Base-by-base conservation (phyloP, 2,113 vertebrate species). In the Lepidothrix coronata region DNA sequence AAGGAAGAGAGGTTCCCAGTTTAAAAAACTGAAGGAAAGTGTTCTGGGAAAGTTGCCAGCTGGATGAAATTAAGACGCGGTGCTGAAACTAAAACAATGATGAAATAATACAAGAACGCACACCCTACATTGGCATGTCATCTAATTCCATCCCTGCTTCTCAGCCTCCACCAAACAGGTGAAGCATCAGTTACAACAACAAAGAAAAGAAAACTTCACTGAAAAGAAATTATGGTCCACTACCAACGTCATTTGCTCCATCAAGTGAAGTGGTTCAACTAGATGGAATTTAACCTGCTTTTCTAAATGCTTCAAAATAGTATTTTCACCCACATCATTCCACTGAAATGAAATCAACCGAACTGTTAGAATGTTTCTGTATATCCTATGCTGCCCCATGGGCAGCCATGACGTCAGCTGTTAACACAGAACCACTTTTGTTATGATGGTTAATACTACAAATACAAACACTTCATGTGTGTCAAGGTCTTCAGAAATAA, bases 201-300 rank as follows among this genome's bases (percentile, higher is more conserved):
- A 79, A 83, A 94, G 33, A 85, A 74, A 81, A 93, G 88, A 92
- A 94, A 90, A 90, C 63, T 84, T 91, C 62, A 67, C 68, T 85
- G 80, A 80, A 89, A 86, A 94, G 77, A 93, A 97, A 89, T 88
- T 55, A 57, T 74, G 78, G 49, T 51, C 59, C 74, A 28, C n/a
- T 19, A 61, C 78, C 44, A 6, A 86, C 74, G 76, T 85, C 27
- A 61, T 30, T 41, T 19, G 33, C 63, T 93, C 83, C 86, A 61
- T 68, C 77, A 58, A 54, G 37, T 46, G 63, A 83, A 86, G 65
- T 74, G 77, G 55, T 94, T 94, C 76, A 91, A 93, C 61, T 20
- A 85, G 54, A 75, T 88, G 93, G 94, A 86, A 95, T 97, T 95
- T 96, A 97, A 96, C 79, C 96, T 94, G 94, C 91, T 97, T 96